Percentiles rank a stretch among this genome's conserved stretches.
Conservation (phyloP, 2,797 vertebrate genomes). For the Alauda arvensis region DNA sequence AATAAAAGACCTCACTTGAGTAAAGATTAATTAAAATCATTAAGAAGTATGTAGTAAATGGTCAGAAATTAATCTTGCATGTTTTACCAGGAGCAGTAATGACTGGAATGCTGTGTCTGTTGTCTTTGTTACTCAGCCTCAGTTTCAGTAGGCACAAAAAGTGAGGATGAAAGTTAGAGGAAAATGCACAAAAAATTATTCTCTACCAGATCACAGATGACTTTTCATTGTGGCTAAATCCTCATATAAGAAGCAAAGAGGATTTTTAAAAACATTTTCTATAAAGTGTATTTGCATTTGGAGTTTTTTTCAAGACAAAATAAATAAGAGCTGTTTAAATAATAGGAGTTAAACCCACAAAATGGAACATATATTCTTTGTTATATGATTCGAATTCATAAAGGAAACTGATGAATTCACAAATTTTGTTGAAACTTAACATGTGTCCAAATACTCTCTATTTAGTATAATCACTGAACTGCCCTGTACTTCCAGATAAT, state of each 20-base stretch:
- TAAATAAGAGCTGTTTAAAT: accelerated
- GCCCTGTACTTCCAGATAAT: not conserved
- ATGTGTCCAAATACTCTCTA: not conserved
- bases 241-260: not conserved
- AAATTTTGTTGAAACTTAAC: not conserved
- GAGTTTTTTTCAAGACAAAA: not conserved
- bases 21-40: not conserved
- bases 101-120: not conserved
- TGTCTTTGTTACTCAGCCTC: not conserved
- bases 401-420: not conserved
- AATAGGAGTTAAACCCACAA: not conserved
- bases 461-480: not conserved
- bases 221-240: not conserved
- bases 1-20: not conserved
- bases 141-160: not conserved
- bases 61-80: not conserved
- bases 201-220: not conserved
- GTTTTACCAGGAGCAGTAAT: not conserved
- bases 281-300: not conserved
- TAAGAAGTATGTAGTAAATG: not conserved
- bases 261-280: not conserved
- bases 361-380: not conserved
- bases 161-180: not conserved
- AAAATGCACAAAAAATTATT: not conserved
- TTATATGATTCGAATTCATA: not conserved